A percentile compares a stretch with the other conserved stretches of the same genome.
Conservation (phyloP, 2,113 vertebrate genomes). For the Scopus umbretta region DNA sequence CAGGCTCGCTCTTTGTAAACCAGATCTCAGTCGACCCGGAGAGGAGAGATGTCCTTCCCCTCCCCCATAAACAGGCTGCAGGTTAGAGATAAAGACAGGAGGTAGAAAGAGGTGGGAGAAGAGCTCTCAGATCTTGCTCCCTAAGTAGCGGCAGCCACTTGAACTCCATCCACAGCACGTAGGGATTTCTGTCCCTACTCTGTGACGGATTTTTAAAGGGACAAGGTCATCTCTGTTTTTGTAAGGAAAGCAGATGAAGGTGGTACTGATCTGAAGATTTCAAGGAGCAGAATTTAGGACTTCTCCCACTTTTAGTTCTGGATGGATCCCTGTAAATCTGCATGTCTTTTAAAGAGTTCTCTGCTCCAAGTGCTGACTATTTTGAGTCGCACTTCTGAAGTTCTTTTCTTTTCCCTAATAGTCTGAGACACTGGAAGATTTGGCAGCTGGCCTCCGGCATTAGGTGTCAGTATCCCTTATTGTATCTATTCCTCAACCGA, state of each 20-base stretch:
- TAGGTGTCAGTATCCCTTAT: neutral
- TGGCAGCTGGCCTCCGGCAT: neutral
- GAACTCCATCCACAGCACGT: neutral
- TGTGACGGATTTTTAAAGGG: neutral
- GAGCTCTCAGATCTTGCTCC: neutral
- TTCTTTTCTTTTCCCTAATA: neutral
- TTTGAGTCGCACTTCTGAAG: neutral
- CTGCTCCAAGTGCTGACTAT: neutral
- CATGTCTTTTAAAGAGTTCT: neutral
- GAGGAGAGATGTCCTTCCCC: neutral
- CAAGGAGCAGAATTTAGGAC: neutral
- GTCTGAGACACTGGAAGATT: neutral
- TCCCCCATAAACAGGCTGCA: too few relatives aligned
- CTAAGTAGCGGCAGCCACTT: rapidly evolving
- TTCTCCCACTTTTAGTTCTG: neutral
- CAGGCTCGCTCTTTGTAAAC: neutral
- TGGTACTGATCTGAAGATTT: neutral
- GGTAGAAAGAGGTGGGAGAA: neutral
- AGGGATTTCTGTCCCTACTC: too few relatives aligned
- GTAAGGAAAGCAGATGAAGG: neutral
- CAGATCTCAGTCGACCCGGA: neutral
- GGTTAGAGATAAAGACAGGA: neutral
- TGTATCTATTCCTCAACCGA: neutral
- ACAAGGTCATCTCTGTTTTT: neutral
- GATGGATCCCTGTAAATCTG: neutral